These are phyloP conservation scores for Macrosteles quadrilineatus DNA, from an alignment of 1,140 invertebrate genomes.

Conservation along the genomic window DNA sequence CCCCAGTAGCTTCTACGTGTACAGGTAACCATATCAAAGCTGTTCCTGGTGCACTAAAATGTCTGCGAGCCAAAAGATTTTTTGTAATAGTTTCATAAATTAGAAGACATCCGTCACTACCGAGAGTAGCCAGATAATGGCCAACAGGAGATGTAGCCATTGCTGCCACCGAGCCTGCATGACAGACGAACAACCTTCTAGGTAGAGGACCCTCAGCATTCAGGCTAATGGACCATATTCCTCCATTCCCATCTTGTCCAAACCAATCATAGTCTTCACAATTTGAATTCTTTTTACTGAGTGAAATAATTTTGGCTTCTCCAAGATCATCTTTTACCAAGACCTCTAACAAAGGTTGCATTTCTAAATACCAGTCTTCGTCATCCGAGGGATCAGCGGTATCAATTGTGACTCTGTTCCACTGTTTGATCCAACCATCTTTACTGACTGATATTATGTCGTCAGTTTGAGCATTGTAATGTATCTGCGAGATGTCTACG, in stretches of 20 bases:
- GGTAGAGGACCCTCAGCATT: conserved; percentile 62
- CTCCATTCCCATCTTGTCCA: conserved; percentile 80
- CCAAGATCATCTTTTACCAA: conserved; percentile 51
- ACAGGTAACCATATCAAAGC: conserved; percentile 72
- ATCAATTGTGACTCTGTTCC: conserved; percentile 87
- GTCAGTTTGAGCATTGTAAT: conserved; percentile 59
- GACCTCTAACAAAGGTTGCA: conserved; percentile 82
- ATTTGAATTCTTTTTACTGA: conserved; percentile 54
- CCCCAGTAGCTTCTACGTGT: conserved; percentile 52
- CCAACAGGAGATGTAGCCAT: conserved; percentile 66
- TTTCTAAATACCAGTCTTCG: conserved; percentile 72
- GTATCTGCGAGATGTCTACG: conserved; percentile 71
- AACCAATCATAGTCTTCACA: conserved; percentile 62
- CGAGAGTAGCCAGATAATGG: conserved; percentile 68
- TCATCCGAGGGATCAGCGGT: conserved; percentile 76
- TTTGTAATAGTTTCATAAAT: conserved; percentile 68
- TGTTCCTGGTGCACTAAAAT: conserved; percentile 60
- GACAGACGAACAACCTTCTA: conserved; percentile 67
- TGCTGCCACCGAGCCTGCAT: conserved; percentile 70
- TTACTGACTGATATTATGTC: conserved; percentile 63
- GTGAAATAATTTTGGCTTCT: conserved; percentile 54
- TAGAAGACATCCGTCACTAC: conserved; percentile 66
- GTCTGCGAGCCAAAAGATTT: conserved; percentile 58
- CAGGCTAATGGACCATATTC: conserved; percentile 77
- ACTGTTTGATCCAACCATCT: conserved; percentile 81